These are phyloP conservation scores for Junonia oenone DNA, from an alignment of 2,888 invertebrate genomes.

Conservation along the genomic window DNA sequence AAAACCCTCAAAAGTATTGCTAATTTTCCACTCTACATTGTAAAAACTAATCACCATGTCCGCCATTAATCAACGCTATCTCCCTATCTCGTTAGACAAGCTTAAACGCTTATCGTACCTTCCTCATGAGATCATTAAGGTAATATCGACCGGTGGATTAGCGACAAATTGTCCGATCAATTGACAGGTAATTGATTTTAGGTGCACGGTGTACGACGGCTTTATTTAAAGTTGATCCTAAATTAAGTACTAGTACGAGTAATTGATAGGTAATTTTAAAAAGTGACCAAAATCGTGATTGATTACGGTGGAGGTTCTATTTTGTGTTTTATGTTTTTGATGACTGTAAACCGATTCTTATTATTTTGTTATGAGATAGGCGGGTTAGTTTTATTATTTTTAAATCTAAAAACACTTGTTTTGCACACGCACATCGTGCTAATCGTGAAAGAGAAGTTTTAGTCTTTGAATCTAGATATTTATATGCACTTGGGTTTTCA, in stretches of 20 bases:
- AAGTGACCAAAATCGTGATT: neutral
- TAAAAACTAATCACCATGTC: neutral
- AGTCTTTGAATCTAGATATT: too few species aligned
- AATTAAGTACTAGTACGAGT: slow-evolving; percentile 16
- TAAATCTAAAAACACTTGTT: too few species aligned
- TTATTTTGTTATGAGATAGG: too few species aligned
- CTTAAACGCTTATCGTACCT: slow-evolving; percentile 37
- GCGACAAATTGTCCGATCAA: slow-evolving; percentile 81
- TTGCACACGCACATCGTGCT: too few species aligned
- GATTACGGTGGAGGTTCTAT: too few species aligned
- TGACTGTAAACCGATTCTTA: too few species aligned
- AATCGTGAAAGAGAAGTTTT: too few species aligned
- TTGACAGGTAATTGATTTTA: slow-evolving; percentile 80
- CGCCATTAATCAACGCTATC: slow-evolving; percentile 17
- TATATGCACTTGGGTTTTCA: too few species aligned
- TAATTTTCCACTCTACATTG: too few species aligned
- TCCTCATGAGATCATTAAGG: slow-evolving; percentile 70
- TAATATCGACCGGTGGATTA: slow-evolving; percentile 69
- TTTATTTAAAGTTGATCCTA: slow-evolving; percentile 31
- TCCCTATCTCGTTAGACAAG: slow-evolving; percentile 29
- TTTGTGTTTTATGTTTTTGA: too few species aligned
- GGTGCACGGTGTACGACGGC: slow-evolving; percentile 51
- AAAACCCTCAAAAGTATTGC: too few species aligned
- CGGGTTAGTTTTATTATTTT: too few species aligned
- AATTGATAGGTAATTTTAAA: neutral